phyloP scores from a whole-genome alignment of 2,113 vertebrate species.

The Apistogramma diplotaenia region DNA sequence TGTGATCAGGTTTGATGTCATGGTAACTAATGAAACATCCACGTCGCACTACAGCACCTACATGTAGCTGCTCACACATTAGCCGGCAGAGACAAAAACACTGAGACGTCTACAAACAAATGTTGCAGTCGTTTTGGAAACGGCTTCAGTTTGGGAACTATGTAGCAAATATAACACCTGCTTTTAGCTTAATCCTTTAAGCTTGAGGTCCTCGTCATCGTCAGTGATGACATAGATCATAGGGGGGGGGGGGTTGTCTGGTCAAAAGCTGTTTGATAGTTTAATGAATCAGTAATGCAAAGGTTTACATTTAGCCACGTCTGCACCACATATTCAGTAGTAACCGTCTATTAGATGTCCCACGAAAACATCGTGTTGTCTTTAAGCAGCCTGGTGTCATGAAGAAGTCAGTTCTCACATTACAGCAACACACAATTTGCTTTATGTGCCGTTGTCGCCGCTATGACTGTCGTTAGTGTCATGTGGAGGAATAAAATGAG shows the following conservation, averaged over 20 bases:
- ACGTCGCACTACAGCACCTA: not conserved
- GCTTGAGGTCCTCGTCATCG: too few species aligned
- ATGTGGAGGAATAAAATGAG: too few species aligned
- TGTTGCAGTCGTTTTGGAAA: not conserved
- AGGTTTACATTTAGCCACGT: not conserved
- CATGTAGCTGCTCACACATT: not conserved
- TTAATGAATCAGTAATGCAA: too few species aligned
- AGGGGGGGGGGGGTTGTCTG: too few species aligned
- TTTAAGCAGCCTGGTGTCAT: not conserved
- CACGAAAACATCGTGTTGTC: not conserved
- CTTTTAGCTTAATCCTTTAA: too few species aligned
- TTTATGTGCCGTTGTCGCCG: not conserved
- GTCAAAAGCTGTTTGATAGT: too few species aligned
- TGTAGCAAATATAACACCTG: too few species aligned
- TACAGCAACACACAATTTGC: not conserved
- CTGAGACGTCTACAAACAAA: not conserved
- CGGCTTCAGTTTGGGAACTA: too few species aligned
- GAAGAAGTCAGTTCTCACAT: not conserved
- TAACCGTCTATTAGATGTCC: not conserved
- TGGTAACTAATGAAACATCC: slow-evolving; percentile 8
- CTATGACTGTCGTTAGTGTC: not conserved
- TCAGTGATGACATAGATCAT: too few species aligned
- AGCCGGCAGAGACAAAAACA: not conserved
- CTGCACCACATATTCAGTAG: not conserved
- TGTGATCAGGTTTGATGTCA: slow-evolving; percentile 22